Conservation (phyloP, 1,140 invertebrate genomes). For the Amphibalanus amphitrite region DNA sequence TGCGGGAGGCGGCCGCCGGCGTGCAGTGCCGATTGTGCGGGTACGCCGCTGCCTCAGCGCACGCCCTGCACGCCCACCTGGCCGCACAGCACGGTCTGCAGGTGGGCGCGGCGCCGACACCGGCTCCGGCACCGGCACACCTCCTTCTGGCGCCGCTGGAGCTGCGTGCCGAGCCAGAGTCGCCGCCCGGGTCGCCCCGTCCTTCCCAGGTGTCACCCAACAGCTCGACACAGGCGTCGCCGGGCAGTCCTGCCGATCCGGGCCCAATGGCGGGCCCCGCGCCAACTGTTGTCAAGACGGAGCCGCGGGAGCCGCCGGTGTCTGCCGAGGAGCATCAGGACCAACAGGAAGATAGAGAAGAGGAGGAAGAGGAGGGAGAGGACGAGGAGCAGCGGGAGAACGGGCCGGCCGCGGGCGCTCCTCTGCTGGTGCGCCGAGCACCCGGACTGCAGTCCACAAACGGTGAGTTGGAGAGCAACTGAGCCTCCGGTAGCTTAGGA, state of each 20-base stretch:
- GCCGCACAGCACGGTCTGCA: conserved; percentile 76
- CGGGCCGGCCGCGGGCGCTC: no score
- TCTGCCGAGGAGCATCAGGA: not conserved
- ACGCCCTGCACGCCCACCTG: conserved; percentile 67
- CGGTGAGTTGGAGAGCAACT: no score
- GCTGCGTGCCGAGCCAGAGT: conserved; percentile 1
- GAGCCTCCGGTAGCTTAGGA: no score
- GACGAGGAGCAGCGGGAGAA: not conserved
- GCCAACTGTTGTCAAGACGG: not conserved
- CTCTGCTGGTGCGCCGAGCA: no score
- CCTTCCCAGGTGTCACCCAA: not conserved
- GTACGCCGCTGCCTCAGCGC: conserved; percentile 69
- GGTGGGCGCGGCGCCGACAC: no score
- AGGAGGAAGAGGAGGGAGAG: no score
- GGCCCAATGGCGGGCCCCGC: not conserved
- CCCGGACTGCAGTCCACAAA: not conserved
- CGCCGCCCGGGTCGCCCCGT: conserved; percentile 3
- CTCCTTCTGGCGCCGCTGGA: conserved; percentile 5
- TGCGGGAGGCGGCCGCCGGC: conserved; percentile 72
- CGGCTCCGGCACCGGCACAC: no score
- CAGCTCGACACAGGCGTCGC: not conserved
- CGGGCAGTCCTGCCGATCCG: not conserved
- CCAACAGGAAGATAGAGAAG: no score
- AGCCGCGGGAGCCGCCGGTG: conserved; percentile 2
- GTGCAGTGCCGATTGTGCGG: conserved; percentile 77